A percentile compares a stretch with the other conserved stretches of the same genome.
These are phyloP conservation scores for Lucilia sericata DNA, from an alignment of 1,140 invertebrate genomes.

Conservation along the genomic window DNA sequence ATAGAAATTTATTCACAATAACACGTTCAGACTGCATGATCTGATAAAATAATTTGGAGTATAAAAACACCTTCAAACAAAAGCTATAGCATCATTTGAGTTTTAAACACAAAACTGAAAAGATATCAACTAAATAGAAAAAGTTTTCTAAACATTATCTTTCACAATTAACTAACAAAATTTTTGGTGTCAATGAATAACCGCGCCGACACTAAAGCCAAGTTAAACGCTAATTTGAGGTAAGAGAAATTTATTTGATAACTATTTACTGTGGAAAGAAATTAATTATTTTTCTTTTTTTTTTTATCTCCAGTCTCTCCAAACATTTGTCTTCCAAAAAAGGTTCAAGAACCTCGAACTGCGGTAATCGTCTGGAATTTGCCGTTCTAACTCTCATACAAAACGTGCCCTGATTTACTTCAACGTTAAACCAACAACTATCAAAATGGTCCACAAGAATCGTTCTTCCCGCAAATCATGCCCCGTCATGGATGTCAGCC, in stretches of 20 bases:
- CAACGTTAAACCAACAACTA: not conserved
- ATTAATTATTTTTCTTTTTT: slow-evolving; percentile 26
- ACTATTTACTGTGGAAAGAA: not conserved
- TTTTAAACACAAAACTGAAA: slow-evolving; percentile 4
- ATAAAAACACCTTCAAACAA: slow-evolving; percentile 13
- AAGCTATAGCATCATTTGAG: slow-evolving; percentile 16
- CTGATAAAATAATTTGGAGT: not conserved
- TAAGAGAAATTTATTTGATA: slow-evolving; percentile 41
- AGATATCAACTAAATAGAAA: not conserved
- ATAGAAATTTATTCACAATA: slow-evolving; percentile 25
- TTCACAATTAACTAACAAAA: slow-evolving; percentile 21
- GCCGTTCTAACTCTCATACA: slow-evolving; percentile 61
- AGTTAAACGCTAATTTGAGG: slow-evolving; percentile 64
- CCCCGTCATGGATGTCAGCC: slow-evolving; percentile 62
- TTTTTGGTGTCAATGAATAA: slow-evolving; percentile 67
- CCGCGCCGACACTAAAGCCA: slow-evolving; percentile 64
- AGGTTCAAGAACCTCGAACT: slow-evolving; percentile 64
- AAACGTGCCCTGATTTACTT: slow-evolving; percentile 61
- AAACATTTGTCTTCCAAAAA: slow-evolving; percentile 66
- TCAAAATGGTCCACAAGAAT: slow-evolving; percentile 62
- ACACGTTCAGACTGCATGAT: slow-evolving; percentile 16
- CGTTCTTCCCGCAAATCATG: slow-evolving; percentile 61
- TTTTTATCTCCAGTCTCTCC: slow-evolving; percentile 54
- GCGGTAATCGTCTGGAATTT: slow-evolving; percentile 64
- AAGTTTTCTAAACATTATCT: not conserved